Evolutionary conservation across 2,113 vertebrate genomes (phyloP).

Genomic region (Etia nguti): DNA sequence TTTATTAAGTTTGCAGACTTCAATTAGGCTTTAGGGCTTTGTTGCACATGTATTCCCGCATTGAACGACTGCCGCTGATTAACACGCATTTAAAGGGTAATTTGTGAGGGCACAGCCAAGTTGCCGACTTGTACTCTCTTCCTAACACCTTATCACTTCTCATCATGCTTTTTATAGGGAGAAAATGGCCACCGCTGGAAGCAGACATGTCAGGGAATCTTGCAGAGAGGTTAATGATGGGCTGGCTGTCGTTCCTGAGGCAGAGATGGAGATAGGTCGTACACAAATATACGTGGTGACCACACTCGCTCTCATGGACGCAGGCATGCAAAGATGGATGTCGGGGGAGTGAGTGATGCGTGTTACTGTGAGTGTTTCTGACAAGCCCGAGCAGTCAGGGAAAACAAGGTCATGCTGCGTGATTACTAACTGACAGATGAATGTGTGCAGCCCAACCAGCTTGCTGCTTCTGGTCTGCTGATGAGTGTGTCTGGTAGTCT

Average conservation of each 20-base stretch:
- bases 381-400: constrained; percentile 61
- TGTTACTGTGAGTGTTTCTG: constrained; percentile 64
- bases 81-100: background rate
- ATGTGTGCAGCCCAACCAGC: constrained; percentile 29
- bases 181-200: constrained; percentile 53
- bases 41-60: background rate
- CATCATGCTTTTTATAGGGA: constrained; percentile 32
- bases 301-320: constrained; percentile 4
- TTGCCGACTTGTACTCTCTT: background rate
- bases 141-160: background rate
- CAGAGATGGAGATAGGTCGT: constrained; percentile 32
- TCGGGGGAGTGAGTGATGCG: constrained; percentile 56
- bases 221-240: constrained; percentile 64
- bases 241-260: constrained; percentile 50
- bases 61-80: background rate
- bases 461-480: constrained; percentile 12
- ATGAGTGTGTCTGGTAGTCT: constrained; percentile 46
- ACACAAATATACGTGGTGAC: constrained; percentile 42
- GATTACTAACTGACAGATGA: constrained; percentile 66
- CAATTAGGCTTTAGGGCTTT: background rate
- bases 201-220: constrained; percentile 39
- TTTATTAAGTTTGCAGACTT: background rate
- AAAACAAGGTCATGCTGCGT: constrained; percentile 60
- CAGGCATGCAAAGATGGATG: constrained; percentile 22
- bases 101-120: background rate